Base-by-base conservation (phyloP, 2,797 vertebrate species). In the Enteromius viviparus region DNA sequence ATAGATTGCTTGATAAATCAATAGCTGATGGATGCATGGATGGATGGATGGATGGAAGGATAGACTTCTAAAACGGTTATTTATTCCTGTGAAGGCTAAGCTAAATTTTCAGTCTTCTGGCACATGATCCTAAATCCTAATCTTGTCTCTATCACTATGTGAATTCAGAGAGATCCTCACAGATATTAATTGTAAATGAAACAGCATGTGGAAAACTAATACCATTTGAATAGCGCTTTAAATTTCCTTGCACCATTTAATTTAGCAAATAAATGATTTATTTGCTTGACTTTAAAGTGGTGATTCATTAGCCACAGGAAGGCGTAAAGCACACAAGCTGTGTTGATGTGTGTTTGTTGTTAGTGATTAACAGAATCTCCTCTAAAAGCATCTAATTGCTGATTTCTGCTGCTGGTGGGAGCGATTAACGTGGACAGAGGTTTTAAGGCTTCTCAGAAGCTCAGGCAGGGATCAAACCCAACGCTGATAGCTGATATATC, bases 291-390 rank as follows among this genome's bases (percentile, higher is more conserved):
- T 76, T 82, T 82, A 29, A 82, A 82, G 62, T 19, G 17, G 37
- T 77, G 64, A 69, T 83, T 69, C 74, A 77, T 77, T 83, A 55
- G 32, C 62, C 49, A 34, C 81, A 58, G 26, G 51, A 69, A 83
- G 74, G 72, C 51, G 47, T 53, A 83, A 60, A 83, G 74, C 74
- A 55, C 51, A 76, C 62, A n/a, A 14, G 49, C 47, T 11, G 49
- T 66, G 74, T 58, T 82, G 75, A 78, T 49, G 40, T 19, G 32
- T 78, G 65, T 78, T 83, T 83, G 82, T 71, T 71, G 75, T 78
- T 19, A 76, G 81, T 58, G 81, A 83, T 83, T 78, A 83, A 32
- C 72, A 78, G 53, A 83, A 83, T 64, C 47, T 66, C 68, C 42
- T 49, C 49, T 75, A 76, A 82, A 82, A 82, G 62, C 62, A 69